A percentile compares a stretch with the other conserved stretches of the same genome.
These are phyloP conservation scores for Heptranchias perlo DNA, from an alignment of 2,113 vertebrate genomes.

Conservation along the genomic window DNA sequence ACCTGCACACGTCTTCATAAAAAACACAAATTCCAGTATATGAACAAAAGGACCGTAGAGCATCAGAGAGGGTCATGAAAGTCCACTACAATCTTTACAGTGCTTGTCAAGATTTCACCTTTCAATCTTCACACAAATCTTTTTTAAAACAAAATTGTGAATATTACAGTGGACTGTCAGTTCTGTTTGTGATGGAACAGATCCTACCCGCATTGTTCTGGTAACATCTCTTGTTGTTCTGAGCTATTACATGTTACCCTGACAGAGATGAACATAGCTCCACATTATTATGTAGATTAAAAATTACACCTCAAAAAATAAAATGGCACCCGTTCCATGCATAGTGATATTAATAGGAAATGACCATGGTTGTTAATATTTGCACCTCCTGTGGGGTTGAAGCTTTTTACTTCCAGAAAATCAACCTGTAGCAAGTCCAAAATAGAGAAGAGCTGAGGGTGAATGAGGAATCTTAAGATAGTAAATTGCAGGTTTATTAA, in stretches of 20 bases:
- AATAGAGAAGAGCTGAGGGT: not conserved
- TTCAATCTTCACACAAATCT: not conserved
- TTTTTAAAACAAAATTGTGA: not conserved
- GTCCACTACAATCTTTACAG: not conserved
- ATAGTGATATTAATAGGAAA: not conserved
- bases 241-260: not conserved
- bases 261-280: not conserved
- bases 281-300: not conserved
- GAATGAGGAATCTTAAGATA: not conserved
- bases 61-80: not conserved
- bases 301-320: not conserved
- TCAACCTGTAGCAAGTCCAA: not conserved
- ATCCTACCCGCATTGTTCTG: not conserved
- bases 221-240: not conserved
- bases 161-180: not conserved
- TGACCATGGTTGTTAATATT: not conserved
- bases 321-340: not conserved
- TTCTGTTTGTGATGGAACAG: not conserved
- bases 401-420: not conserved
- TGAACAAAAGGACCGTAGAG: not conserved
- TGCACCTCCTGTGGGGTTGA: not conserved
- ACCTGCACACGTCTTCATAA: not conserved
- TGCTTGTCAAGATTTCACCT: not conserved
- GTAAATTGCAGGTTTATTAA: not conserved
- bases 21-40: not conserved